Percentiles rank a stretch among this genome's conserved stretches.
Conservation (phyloP, 2,888 invertebrate species). For the Xanthia icteritia region DNA sequence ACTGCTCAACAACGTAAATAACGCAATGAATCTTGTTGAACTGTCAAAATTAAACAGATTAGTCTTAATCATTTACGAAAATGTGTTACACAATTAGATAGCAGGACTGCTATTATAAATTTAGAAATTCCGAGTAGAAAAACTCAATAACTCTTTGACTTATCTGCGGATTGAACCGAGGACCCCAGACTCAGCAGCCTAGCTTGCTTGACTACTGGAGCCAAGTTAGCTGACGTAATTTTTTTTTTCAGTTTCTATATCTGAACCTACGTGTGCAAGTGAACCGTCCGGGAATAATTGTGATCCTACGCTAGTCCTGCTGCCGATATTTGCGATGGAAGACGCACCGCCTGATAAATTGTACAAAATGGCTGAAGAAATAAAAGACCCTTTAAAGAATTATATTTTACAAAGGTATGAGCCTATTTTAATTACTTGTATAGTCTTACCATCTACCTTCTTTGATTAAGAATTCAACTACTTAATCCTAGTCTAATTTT, state of each 20-base stretch:
- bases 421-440: not conserved
- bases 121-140: not conserved
- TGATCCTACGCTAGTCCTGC: constrained; percentile 76
- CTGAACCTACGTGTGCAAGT: constrained; percentile 25
- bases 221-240: not conserved
- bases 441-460: too few species aligned
- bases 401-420: constrained; percentile 51
- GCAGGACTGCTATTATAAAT: too few species aligned
- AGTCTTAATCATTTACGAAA: too few species aligned
- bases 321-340: constrained; percentile 83
- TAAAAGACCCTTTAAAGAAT: constrained; percentile 37
- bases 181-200: not conserved
- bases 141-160: not conserved
- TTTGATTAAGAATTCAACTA: too few species aligned
- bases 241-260: not conserved
- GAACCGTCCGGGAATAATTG: constrained; percentile 67
- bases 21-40: too few species aligned
- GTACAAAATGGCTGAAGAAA: constrained; percentile 23
- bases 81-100: too few species aligned
- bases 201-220: not conserved
- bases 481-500: too few species aligned
- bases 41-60: too few species aligned
- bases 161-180: not conserved
- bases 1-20: too few species aligned
- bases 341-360: constrained; percentile 78